Evolutionary conservation across 2,797 vertebrate genomes (phyloP).

Genomic region (Phoebastria nigripes): DNA sequence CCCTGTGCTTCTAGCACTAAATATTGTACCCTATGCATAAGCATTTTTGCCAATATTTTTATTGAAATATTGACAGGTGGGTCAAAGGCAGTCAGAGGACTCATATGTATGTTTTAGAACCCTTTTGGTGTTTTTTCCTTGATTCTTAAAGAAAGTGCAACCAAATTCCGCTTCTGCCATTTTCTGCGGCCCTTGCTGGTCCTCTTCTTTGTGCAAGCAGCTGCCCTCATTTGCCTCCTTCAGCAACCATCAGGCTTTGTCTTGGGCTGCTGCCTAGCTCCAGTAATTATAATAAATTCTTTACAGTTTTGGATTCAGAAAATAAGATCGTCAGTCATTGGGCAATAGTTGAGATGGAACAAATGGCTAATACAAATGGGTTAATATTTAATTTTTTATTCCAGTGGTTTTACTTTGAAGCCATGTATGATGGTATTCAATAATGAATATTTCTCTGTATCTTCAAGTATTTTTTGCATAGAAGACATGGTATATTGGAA

Average conservation of each 20-base stretch:
- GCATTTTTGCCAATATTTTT: neutral
- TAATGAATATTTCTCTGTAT: neutral
- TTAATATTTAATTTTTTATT: neutral
- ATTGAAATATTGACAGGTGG: too few species aligned
- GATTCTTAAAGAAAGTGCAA: neutral
- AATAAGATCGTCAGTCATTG: neutral
- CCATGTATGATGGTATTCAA: neutral
- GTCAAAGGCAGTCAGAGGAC: neutral
- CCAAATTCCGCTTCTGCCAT: neutral
- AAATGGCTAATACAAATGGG: neutral
- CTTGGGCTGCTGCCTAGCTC: neutral
- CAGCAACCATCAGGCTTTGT: neutral
- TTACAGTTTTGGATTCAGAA: neutral
- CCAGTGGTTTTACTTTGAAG: neutral
- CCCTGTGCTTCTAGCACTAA: neutral
- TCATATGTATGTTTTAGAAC: neutral
- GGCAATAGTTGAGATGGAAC: neutral
- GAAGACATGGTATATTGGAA: neutral
- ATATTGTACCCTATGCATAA: neutral
- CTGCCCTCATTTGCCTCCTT: neutral
- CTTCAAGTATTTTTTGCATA: neutral
- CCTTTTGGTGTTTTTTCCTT: neutral
- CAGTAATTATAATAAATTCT: neutral
- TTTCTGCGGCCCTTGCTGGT: neutral
- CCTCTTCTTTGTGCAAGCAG: neutral